A percentile compares a stretch with the other conserved stretches of the same genome.
Conservation (phyloP, 2,113 vertebrate genomes). For the Xyrauchen texanus region DNA sequence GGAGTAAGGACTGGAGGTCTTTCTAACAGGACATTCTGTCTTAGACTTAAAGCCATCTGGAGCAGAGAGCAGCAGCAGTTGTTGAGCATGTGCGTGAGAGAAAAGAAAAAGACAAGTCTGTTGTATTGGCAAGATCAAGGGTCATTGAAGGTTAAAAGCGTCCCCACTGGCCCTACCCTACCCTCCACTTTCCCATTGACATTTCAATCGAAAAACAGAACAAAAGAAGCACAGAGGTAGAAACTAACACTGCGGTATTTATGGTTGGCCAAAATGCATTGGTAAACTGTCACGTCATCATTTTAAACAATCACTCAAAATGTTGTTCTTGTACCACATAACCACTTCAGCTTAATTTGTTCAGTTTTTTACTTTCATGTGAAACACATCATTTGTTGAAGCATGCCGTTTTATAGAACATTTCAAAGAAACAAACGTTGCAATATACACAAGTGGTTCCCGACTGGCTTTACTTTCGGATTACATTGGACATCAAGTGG, state of each 20-base stretch:
- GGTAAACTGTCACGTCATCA: neutral
- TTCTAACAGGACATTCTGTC: neutral
- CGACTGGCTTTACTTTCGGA: too few relatives aligned
- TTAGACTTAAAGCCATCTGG: constrained; percentile 25
- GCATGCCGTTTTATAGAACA: too few relatives aligned
- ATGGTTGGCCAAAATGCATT: neutral
- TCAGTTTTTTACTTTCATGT: constrained; percentile 19
- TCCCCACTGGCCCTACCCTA: neutral
- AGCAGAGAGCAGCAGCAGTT: constrained; percentile 14
- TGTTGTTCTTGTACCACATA: neutral
- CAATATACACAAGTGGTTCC: too few relatives aligned
- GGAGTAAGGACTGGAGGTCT: neutral
- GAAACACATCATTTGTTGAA: neutral
- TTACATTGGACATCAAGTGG: too few relatives aligned
- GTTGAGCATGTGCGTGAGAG: constrained; percentile 12
- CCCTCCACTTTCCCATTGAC: neutral
- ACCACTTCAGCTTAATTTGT: constrained; percentile 20
- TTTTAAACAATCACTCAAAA: neutral
- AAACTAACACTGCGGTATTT: neutral
- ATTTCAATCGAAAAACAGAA: constrained; percentile 17
- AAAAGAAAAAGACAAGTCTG: constrained; percentile 13
- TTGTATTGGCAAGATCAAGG: constrained; percentile 16
- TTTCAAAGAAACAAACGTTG: too few relatives aligned
- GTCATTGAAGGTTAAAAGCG: constrained; percentile 25
- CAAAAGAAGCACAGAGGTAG: neutral